Base-by-base conservation (phyloP, 2,888 invertebrate genomes). In the Morinoia aosen region DNA sequence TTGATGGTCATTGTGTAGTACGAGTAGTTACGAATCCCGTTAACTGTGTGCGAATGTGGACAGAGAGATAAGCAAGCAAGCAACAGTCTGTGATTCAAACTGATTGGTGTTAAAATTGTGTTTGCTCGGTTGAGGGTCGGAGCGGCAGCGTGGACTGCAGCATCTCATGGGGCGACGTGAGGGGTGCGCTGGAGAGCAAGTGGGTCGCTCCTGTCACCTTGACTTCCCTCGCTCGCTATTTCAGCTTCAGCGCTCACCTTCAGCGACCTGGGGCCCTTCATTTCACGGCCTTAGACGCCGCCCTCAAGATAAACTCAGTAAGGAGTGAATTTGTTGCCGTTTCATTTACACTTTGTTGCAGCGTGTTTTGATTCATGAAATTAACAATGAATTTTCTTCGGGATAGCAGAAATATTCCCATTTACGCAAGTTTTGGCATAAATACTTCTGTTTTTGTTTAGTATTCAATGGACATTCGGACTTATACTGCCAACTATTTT, bases 231-330 rank as follows among this genome's bases (percentile, higher is more conserved):
- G 93, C 93, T 48, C 93, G 57, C 40, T 93, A 93, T 33, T 93
- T 93, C 93, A 93, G 93, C 93, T 57, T 93, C 93, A 93, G 93
- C 33, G 58, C 93, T 48, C 93, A 93, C 57, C 57, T 93, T 57
- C 57, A 93, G 58, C 93, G 93, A 14, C 93, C 93, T 57, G 25
- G 25, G 10, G 57, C 56, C 40, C 11, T 14, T 57, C 57, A 93
- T 25, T 48, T 93, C 93, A 93, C 19, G 7, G 93, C 93, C 58
- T 48, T 93, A 39, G 57, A 93, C 57, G 93, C 57, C 57, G 57
- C 93, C 33, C 93, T 93, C 93, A 93, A 93, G 48, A 56, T 93
- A 1, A 93, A 93, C 58, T 93, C 93, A n/a, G 93, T 93, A 57
- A 93, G 93, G 25, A 76, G 33, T 25, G 7, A 76, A 76, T 76